A percentile compares a stretch with the other conserved stretches of the same genome.
Evolutionary conservation across 2,113 vertebrate species (phyloP).

Genomic region (Casuarius casuarius): DNA sequence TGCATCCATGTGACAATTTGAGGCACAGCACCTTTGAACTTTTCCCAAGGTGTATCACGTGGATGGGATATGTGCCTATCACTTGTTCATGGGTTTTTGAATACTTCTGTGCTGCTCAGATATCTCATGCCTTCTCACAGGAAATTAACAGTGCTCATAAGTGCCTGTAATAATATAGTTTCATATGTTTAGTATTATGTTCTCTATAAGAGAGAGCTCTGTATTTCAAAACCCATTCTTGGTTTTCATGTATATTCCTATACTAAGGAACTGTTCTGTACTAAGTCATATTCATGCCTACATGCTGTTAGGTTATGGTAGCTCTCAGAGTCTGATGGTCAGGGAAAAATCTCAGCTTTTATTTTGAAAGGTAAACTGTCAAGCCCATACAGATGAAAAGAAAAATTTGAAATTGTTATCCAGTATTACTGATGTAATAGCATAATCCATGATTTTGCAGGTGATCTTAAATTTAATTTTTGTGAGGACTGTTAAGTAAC

Average conservation of each 20-base stretch:
- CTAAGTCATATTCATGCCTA: background rate
- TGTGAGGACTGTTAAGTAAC: background rate
- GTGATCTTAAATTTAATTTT: background rate
- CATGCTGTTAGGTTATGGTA: background rate
- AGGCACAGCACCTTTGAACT: background rate
- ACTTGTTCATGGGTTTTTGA: fast-evolving
- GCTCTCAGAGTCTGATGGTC: background rate
- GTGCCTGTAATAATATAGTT: background rate
- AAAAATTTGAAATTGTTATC: background rate
- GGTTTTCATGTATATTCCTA: background rate
- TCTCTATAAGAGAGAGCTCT: background rate
- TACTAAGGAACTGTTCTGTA: background rate
- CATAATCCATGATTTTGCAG: background rate
- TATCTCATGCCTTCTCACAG: background rate
- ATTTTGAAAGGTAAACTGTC: background rate
- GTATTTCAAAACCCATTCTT: background rate
- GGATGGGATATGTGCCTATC: background rate
- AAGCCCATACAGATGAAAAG: background rate
- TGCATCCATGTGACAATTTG: background rate
- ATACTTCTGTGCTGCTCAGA: background rate
- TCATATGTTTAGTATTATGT: background rate
- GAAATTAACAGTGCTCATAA: background rate
- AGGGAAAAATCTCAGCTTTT: background rate
- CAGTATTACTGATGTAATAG: background rate
- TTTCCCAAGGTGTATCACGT: background rate